Base-by-base conservation (phyloP, 2,797 vertebrate species). In the Anguilla marmorata region DNA sequence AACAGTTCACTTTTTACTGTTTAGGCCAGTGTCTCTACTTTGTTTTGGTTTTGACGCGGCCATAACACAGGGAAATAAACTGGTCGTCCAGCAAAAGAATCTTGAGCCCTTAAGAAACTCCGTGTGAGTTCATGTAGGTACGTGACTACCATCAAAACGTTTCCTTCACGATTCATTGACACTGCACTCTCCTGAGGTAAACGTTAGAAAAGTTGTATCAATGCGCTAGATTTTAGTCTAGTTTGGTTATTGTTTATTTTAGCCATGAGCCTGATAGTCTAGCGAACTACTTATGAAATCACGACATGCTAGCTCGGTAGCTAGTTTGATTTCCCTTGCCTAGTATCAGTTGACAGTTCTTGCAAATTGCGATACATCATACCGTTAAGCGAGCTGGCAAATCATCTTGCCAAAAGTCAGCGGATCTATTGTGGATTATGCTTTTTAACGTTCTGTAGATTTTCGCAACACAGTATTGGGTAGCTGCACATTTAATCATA, bases 51-150 rank as follows among this genome's bases (percentile, higher is more conserved):
- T 19, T 6, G 74, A 45, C 4, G 74, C 83, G 6, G 52, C 83
- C 30, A 19, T 56, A 85, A 85, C 83, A 6, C 83, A 58, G 83
- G 83, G 83, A 85, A 85, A 85, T 85, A 16, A 16, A 54, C 16
- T 85, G 5, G 83, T 85, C 50, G 83, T 85, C 83, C 83, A 85
- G n/a, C 83, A 33, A 33, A 54, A 85, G 16, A 79, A 41, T 6
- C 27, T 9, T 33, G 69, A 8, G 69, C 74, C 37, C 33, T 5
- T 7, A 79, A 79, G 30, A 12, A 74, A 79, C 74, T 79, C 74
- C 74, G 74, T 41, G 74, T 79, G 74, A 4, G 14, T 79, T 79
- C 37, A 45, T 19, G 37, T 3, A 79, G 74, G 16, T 41, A 41
- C 33, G 33, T 79, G 21, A 69, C n/a, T n/a, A 69, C 33, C 74